A percentile compares a stretch with the other conserved stretches of the same genome.
Conservation (phyloP, 2,888 invertebrate genomes). For the Calliphora vomitoria region DNA sequence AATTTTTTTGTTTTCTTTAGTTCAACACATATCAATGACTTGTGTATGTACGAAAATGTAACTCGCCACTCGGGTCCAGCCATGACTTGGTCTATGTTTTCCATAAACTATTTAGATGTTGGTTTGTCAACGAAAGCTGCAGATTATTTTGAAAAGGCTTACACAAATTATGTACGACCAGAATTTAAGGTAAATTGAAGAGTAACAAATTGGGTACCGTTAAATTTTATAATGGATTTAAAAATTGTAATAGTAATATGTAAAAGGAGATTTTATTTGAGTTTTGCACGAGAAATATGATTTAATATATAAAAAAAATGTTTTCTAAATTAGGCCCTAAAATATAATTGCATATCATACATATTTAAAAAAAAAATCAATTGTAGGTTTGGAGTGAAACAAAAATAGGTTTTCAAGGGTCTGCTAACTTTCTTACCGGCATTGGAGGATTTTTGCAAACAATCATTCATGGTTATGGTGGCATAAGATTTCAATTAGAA, state of each 20-base stretch:
- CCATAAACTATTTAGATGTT: conserved; percentile 86
- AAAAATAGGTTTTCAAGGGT: conserved; percentile 85
- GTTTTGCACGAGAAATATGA: background rate
- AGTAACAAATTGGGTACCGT: background rate
- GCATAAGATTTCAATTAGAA: conserved; percentile 85
- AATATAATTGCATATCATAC: background rate
- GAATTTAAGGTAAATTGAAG: conserved; percentile 86
- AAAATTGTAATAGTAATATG: background rate
- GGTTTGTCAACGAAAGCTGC: conserved; percentile 84
- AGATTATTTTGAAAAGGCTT: conserved; percentile 85
- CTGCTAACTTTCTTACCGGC: conserved; percentile 87
- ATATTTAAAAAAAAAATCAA: background rate
- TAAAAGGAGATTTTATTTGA: too few species aligned
- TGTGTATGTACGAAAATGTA: conserved; percentile 86
- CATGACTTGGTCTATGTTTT: conserved; percentile 88
- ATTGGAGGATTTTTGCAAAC: conserved; percentile 88
- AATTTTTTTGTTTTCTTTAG: conserved; percentile 73
- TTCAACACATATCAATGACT: conserved; percentile 85
- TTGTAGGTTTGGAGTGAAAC: conserved; percentile 87
- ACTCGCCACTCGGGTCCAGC: conserved; percentile 86
- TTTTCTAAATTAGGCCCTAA: background rate
- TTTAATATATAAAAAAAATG: too few species aligned
- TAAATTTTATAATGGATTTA: background rate
- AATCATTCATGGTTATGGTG: conserved; percentile 86
- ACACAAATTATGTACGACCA: conserved; percentile 86